A percentile compares a stretch with the other conserved stretches of the same genome.
phyloP scores from a whole-genome alignment of 2,113 vertebrate genomes.

The Cochlearius cochlearius region DNA sequence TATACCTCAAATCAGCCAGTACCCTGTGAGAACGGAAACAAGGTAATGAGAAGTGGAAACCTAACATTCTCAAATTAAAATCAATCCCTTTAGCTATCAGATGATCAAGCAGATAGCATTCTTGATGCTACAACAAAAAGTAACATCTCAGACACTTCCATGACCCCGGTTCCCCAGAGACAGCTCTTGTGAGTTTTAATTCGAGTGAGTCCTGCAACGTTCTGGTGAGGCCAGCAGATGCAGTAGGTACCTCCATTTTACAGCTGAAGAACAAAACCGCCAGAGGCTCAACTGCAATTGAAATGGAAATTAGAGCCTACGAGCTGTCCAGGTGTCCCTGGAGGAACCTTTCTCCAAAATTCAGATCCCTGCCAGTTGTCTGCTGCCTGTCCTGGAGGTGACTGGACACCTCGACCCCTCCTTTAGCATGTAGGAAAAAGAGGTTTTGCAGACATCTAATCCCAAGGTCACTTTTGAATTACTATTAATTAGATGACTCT shows the following conservation, averaged over 20 bases:
- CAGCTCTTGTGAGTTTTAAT: not conserved
- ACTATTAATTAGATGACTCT: not conserved
- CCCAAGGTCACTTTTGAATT: not conserved
- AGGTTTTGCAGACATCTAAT: not conserved
- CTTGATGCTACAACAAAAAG: not conserved
- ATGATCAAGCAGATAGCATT: not conserved
- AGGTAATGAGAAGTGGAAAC: not conserved
- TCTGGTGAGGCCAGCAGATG: not conserved
- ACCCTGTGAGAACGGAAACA: not conserved
- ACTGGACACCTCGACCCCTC: not conserved
- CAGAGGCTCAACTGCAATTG: not conserved
- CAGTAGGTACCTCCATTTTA: accelerated
- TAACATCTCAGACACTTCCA: not conserved
- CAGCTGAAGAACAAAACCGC: not conserved
- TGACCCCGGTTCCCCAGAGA: accelerated
- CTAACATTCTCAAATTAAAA: not conserved
- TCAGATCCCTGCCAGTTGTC: not conserved
- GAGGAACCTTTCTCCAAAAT: not conserved
- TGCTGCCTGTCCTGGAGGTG: not conserved
- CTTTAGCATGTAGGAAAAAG: not conserved
- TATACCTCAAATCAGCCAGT: not conserved
- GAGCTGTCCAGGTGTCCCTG: not conserved
- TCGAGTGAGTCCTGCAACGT: not conserved
- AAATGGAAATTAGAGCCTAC: not conserved
- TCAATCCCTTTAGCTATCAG: not conserved